Evolutionary conservation across 2,888 invertebrate genomes (phyloP).

Genomic region (Aleiodes testaceus): DNA sequence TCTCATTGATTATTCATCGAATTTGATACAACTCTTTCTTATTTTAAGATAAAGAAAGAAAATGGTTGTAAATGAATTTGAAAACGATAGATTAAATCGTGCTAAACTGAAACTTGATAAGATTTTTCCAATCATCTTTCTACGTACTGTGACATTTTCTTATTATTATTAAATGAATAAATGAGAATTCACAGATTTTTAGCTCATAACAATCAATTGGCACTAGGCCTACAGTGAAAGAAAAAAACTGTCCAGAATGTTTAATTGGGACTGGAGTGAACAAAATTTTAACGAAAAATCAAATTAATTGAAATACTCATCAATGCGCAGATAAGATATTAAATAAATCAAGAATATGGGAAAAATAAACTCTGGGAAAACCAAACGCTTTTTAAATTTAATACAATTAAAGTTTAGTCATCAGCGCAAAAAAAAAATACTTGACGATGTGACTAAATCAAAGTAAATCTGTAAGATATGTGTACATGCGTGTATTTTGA

Average conservation of each 20-base stretch:
- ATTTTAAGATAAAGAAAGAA: too few species aligned
- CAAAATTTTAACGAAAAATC: neutral
- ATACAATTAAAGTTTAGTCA: constrained; percentile 31
- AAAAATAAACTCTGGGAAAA: constrained; percentile 64
- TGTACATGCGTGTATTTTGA: constrained; percentile 48
- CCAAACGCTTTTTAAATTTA: constrained; percentile 64
- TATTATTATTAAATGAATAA: constrained; percentile 7
- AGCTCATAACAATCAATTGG: constrained; percentile 8
- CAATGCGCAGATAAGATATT: neutral
- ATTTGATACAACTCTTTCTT: too few species aligned
- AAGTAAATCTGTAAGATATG: constrained; percentile 48
- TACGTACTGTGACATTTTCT: constrained; percentile 14
- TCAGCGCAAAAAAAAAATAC: neutral
- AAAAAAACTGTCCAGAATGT: too few species aligned
- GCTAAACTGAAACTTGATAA: constrained; percentile 19
- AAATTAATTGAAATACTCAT: neutral
- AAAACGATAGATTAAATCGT: constrained; percentile 7
- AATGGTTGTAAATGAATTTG: constrained; percentile 35
- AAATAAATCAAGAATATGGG: neutral
- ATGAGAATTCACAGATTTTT: constrained; percentile 29
- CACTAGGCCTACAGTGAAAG: too few species aligned
- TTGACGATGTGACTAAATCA: constrained; percentile 8
- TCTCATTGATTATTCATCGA: too few species aligned
- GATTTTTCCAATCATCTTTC: constrained; percentile 18
- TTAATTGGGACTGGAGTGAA: constrained; percentile 27